phyloP scores from a whole-genome alignment of 2,113 vertebrate genomes.

The Taurulus bubalis region DNA sequence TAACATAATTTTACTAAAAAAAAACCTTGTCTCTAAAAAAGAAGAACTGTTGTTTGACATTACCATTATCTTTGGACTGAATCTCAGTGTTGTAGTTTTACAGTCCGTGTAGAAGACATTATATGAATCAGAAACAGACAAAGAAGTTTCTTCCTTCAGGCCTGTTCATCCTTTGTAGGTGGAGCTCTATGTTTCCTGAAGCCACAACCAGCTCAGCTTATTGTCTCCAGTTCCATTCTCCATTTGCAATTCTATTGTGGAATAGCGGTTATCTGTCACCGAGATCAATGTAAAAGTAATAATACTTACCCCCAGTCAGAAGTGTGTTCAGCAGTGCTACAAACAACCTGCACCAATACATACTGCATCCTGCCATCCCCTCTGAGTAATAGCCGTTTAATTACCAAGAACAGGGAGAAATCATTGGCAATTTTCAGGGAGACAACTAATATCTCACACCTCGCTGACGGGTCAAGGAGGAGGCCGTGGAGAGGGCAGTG shows the following conservation, averaged over 20 bases:
- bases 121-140: background rate
- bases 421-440: constrained; percentile 48
- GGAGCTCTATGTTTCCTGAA: background rate
- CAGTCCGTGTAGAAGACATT: background rate
- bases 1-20: background rate
- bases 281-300: constrained; percentile 63
- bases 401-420: constrained; percentile 58
- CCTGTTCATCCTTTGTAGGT: background rate
- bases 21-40: background rate
- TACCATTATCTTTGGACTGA: too few relatives aligned
- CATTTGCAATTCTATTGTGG: constrained; percentile 39
- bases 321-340: constrained; percentile 36
- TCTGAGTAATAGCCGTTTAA: constrained; percentile 65
- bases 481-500: constrained; percentile 23
- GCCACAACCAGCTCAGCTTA: constrained; percentile 35
- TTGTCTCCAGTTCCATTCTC: constrained; percentile 38
- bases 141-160: background rate
- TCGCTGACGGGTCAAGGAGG: constrained; percentile 7
- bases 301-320: constrained; percentile 45
- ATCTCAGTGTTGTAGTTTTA: background rate
- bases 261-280: constrained; percentile 55
- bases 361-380: constrained; percentile 23
- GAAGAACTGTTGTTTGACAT: background rate
- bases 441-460: constrained; percentile 43
- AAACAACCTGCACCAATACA: constrained; percentile 49